Percentiles rank a stretch among this genome's conserved stretches.
Conservation (phyloP, 2,888 invertebrate genomes). For the Parnassius glacialis region DNA sequence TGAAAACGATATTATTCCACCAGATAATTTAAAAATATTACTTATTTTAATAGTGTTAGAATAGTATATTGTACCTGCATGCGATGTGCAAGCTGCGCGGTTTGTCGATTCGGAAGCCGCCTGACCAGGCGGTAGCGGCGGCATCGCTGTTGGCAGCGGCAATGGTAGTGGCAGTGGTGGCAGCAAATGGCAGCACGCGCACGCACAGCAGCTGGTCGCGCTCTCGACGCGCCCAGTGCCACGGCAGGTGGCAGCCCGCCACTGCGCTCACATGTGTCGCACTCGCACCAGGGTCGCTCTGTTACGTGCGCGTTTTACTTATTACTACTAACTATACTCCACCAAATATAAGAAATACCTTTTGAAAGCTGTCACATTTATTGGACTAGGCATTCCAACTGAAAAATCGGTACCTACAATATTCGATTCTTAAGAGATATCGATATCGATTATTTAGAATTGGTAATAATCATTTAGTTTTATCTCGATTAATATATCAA, state of each 20-base stretch:
- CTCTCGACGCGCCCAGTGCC: slow-evolving; percentile 97
- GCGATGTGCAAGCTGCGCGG: slow-evolving; percentile 94
- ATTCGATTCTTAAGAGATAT: no score
- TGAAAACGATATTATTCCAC: no score
- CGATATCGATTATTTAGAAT: no score
- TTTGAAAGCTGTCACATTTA: no score
- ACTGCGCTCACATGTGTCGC: slow-evolving; percentile 89
- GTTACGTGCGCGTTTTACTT: slow-evolving; percentile 23
- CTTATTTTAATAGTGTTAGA: slow-evolving; percentile 3
- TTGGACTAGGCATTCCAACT: no score
- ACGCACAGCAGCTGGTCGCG: slow-evolving; percentile 94
- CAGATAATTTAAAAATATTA: background rate
- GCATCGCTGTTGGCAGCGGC: slow-evolving; percentile 42
- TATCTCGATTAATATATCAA: no score
- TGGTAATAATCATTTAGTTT: no score
- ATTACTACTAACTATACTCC: no score
- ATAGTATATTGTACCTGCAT: slow-evolving; percentile 80
- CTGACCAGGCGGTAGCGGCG: slow-evolving; percentile 90
- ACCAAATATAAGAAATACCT: no score
- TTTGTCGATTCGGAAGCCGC: slow-evolving; percentile 92
- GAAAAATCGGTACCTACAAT: no score
- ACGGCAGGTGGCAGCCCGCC: slow-evolving; percentile 94
- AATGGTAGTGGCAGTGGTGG: slow-evolving; percentile 75
- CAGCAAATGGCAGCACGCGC: slow-evolving; percentile 81
- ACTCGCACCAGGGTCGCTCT: slow-evolving; percentile 85